Evolutionary conservation across 2,113 vertebrate genomes (phyloP).

Genomic region (Symphodus melops): DNA sequence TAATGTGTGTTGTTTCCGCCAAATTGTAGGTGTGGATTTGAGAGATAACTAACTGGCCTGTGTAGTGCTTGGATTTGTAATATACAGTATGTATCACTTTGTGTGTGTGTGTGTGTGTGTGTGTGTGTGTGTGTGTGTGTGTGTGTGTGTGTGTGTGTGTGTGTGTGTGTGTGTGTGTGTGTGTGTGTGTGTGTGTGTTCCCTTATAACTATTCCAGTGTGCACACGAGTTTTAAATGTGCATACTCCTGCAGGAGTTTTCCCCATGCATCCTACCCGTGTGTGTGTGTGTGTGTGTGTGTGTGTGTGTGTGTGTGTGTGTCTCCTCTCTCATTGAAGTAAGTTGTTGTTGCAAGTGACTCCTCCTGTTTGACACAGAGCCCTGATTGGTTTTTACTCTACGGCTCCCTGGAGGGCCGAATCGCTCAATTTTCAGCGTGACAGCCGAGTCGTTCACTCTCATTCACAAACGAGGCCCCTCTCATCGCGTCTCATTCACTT

Average conservation of each 20-base stretch:
- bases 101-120: background rate
- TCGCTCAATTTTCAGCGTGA: background rate
- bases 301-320: background rate
- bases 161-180: background rate
- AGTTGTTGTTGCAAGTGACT: slow-evolving; percentile 3
- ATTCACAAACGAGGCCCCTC: background rate
- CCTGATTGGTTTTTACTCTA: background rate
- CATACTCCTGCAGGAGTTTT: background rate
- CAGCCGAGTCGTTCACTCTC: background rate
- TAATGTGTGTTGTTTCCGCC: background rate
- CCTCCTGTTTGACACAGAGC: slow-evolving; percentile 16
- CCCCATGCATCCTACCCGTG: background rate
- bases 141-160: background rate
- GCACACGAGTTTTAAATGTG: too few species aligned
- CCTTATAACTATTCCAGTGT: slow-evolving; percentile 5
- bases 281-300: slow-evolving; percentile 12
- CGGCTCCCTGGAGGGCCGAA: background rate
- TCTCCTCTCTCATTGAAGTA: background rate
- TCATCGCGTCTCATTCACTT: background rate
- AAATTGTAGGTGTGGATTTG: background rate
- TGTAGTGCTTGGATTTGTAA: too few species aligned
- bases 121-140: background rate
- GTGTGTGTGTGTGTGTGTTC: slow-evolving; percentile 1
- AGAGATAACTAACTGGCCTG: background rate
- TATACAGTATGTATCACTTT: background rate